Evolutionary conservation across 2,113 vertebrate species (phyloP).

Genomic region (Aplodontia rufa): DNA sequence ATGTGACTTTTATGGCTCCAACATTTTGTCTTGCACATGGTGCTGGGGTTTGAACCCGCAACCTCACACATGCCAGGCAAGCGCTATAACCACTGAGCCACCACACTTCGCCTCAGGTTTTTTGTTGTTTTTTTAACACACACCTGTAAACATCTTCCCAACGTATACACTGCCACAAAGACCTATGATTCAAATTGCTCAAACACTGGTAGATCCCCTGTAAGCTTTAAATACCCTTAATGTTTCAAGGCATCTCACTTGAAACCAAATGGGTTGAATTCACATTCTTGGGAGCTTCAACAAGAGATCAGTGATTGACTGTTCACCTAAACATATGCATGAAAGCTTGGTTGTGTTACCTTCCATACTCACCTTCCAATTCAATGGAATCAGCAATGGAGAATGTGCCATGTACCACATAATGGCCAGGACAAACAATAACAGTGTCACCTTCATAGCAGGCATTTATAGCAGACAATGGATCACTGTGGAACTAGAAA

Average conservation of each 20-base stretch:
- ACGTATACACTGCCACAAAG: not conserved
- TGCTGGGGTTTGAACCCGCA: too few relatives aligned
- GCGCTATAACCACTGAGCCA: too few relatives aligned
- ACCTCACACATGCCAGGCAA: too few relatives aligned
- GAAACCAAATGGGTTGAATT: conserved; percentile 29
- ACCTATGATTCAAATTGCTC: not conserved
- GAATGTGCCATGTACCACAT: conserved; percentile 86
- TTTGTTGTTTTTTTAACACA: too few relatives aligned
- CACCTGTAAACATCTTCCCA: not conserved
- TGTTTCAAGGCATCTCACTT: conserved; percentile 23
- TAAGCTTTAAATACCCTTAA: not conserved
- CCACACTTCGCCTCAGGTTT: too few relatives aligned
- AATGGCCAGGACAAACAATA: conserved; percentile 91
- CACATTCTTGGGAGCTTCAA: not conserved
- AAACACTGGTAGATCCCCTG: not conserved
- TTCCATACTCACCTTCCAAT: conserved; percentile 87
- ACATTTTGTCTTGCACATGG: too few relatives aligned
- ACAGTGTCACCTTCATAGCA: conserved; percentile 91
- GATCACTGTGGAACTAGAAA: conserved; percentile 91
- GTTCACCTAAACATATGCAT: not conserved
- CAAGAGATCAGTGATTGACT: not conserved
- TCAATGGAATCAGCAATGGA: conserved; percentile 91
- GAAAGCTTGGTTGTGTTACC: not conserved
- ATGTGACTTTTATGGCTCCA: too few relatives aligned
- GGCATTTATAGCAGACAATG: conserved; percentile 86